Conservation (phyloP, 2,888 invertebrate species). For the Arge pagana region DNA sequence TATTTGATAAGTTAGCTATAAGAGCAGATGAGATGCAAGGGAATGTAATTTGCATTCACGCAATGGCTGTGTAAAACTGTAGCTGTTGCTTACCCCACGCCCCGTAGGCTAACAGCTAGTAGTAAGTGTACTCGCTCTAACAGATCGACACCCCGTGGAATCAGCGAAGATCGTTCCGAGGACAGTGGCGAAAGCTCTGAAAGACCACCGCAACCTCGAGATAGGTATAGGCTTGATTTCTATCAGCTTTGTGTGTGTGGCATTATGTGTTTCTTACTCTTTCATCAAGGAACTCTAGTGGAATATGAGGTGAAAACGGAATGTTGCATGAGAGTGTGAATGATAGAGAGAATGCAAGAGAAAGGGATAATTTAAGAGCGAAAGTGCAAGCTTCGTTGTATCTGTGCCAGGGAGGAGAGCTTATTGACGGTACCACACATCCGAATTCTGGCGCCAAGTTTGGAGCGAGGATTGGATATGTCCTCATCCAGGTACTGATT, state of each 20-base stretch:
- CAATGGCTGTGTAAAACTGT: conserved; percentile 21
- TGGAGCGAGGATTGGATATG: conserved; percentile 77
- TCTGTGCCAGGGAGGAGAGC: conserved; percentile 65
- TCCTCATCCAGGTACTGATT: conserved; percentile 56
- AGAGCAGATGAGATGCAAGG: conserved; percentile 11
- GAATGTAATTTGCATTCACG: conserved; percentile 9
- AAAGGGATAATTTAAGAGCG: conserved; percentile 6
- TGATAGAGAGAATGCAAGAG: neutral
- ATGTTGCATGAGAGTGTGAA: too few species aligned
- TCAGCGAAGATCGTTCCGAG: conserved; percentile 38
- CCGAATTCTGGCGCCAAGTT: conserved; percentile 79
- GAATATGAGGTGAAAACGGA: neutral
- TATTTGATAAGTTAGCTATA: too few species aligned
- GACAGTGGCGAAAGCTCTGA: conserved; percentile 41
- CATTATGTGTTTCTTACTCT: too few species aligned
- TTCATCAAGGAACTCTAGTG: neutral
- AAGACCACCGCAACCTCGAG: conserved; percentile 29
- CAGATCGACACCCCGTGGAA: conserved; percentile 44
- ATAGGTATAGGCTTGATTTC: conserved; percentile 42
- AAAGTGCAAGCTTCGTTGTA: conserved; percentile 43
- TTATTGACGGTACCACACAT: conserved; percentile 80
- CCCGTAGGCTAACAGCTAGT: conserved; percentile 38
- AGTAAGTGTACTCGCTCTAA: conserved; percentile 51
- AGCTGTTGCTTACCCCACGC: conserved; percentile 22
- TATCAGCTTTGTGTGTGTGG: too few species aligned